Evolutionary conservation across 1,140 invertebrate species (phyloP), one percentile per base, ranked within the genome.

Genomic region (Orchesella cincta): DNA sequence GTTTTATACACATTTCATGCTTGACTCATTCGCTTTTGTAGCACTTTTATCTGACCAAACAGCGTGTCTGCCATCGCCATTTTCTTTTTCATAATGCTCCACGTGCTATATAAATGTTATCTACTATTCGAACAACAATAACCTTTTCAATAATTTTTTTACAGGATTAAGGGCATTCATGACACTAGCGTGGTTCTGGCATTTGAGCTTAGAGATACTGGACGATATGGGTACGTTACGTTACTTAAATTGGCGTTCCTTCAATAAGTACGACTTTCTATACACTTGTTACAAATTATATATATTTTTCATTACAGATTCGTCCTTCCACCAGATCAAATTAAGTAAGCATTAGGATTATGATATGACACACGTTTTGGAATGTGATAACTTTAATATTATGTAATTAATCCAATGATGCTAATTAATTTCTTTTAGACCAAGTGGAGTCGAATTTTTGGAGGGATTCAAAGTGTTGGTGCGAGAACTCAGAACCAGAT

Each of bases 381-480:
- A 46, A 46, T 12, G 39, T 12, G 39, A 46, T 46, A 46, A 20
- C 39, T 12, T 20, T 46, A 46, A 20, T 46, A 46, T 20, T 46
- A 20, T 46, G 8, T 46, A 46, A 20, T 46, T 46, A 46, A 46
- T 12, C 8, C 8, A 12, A 46, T 46, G 39, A 46, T 46, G 39
- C 39, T 20, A 46, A 8, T 62, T 62, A 29, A 20, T 70, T 70
- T 31, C 33, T 67, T 67, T 1, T 26, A 76, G 75, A 2, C 74
- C 77, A 0, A 78, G 76, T 28, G 35, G 73, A n/a, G 29, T 76
- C 16, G 79, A 80, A 76, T 75, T 80, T 34, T 33, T 80, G 29
- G 79, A 76, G 18, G 64, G 67, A 8, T 62, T 80, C 3, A 26
- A 72, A n/a, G 76, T 73, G 18, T 36, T 78, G n/a, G 39, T 76